Conservation (phyloP, 2,113 vertebrate species). For the Gracilinanus agilis region DNA sequence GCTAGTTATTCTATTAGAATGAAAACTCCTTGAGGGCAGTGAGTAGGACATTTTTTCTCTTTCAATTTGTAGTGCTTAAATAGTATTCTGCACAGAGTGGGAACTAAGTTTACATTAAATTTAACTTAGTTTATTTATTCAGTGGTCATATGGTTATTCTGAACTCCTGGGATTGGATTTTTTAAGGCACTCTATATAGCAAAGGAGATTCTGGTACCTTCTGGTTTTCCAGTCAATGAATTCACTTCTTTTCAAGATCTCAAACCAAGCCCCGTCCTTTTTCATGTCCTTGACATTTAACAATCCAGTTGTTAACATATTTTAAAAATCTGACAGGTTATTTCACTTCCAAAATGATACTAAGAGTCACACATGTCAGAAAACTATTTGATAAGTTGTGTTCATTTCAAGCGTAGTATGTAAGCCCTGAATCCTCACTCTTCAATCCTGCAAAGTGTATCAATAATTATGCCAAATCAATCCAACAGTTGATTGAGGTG, state of each 20-base stretch:
- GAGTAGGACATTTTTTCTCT: not conserved
- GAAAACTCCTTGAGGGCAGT: not conserved
- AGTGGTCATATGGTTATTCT: slow-evolving; percentile 68
- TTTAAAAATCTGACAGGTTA: slow-evolving; percentile 63
- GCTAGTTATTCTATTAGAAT: not conserved
- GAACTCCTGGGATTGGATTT: slow-evolving; percentile 64
- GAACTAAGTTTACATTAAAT: not conserved
- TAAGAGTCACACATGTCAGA: slow-evolving; percentile 74
- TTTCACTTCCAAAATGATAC: slow-evolving; percentile 77
- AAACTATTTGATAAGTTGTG: slow-evolving; percentile 74
- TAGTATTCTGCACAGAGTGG: not conserved
- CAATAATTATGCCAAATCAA: slow-evolving; percentile 80
- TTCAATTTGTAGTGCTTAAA: not conserved
- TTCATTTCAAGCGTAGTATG: slow-evolving; percentile 73
- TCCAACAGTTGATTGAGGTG: slow-evolving; percentile 79
- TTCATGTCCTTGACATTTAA: slow-evolving; percentile 72
- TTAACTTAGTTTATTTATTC: slow-evolving; percentile 69
- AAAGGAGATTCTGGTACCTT: slow-evolving; percentile 28
- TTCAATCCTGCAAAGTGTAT: slow-evolving; percentile 75
- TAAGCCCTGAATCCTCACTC: slow-evolving; percentile 75
- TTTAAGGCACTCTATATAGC: not conserved
- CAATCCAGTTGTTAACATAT: slow-evolving; percentile 79
- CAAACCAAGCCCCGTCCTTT: slow-evolving; percentile 62
- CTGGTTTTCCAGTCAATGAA: slow-evolving; percentile 62
- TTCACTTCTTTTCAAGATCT: slow-evolving; percentile 46